Conservation (phyloP, 2,888 invertebrate genomes). For the Chrysotoxum bicinctum region DNA sequence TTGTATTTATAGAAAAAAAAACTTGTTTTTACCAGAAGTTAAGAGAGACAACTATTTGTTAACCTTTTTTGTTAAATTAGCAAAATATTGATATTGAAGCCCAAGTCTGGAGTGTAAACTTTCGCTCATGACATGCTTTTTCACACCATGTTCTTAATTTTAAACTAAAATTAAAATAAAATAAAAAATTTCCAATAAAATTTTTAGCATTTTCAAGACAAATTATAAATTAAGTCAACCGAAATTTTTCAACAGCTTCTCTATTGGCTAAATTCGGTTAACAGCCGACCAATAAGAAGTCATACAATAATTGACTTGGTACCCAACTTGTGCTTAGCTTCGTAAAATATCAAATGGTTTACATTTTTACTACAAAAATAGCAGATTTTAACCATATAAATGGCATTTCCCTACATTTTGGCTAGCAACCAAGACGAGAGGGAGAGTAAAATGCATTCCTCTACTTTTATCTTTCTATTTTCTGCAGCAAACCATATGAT, state of each 20-base stretch:
- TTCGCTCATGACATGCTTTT: background rate
- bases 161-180: background rate
- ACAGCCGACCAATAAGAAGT: background rate
- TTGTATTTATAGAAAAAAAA: constrained; percentile 44
- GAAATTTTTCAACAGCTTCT: background rate
- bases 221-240: background rate
- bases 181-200: background rate
- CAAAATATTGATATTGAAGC: background rate
- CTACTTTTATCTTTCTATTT: constrained; percentile 14
- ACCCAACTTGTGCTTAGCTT: background rate
- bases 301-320: background rate
- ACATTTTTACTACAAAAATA: background rate
- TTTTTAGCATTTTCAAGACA: background rate
- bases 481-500: constrained; percentile 24
- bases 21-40: constrained; percentile 32
- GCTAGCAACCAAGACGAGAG: constrained; percentile 43
- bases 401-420: constrained; percentile 9
- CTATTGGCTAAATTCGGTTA: background rate
- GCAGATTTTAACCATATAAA: background rate
- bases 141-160: too few species aligned
- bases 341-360: background rate
- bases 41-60: background rate
- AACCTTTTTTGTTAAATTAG: background rate
- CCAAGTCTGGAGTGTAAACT: background rate
- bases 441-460: constrained; percentile 36